A percentile compares a stretch with the other conserved stretches of the same genome.
Evolutionary conservation across 2,113 vertebrate species (phyloP).

Genomic region (Larimichthys polyactis): DNA sequence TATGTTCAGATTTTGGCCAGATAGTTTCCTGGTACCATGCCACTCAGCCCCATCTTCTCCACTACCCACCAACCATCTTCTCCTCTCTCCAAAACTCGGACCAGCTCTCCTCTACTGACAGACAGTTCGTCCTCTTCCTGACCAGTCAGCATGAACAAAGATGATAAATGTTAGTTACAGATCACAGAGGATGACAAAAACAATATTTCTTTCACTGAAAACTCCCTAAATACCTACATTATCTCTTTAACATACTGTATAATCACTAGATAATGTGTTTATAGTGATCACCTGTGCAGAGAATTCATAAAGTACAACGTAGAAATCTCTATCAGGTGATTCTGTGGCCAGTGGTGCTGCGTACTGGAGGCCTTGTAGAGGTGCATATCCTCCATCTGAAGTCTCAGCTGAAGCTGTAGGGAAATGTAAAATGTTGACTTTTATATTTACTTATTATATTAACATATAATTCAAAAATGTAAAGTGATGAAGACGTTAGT

Average conservation of each 20-base stretch:
- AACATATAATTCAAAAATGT: too few relatives aligned
- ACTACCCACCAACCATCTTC: slow-evolving; percentile 95
- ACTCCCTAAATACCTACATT: background rate
- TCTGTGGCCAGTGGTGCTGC: slow-evolving; percentile 9
- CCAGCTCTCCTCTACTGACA: slow-evolving; percentile 86
- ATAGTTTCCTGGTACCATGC: slow-evolving; percentile 94
- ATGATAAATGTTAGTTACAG: slow-evolving; percentile 15
- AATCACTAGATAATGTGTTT: background rate
- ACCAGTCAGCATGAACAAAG: slow-evolving; percentile 26
- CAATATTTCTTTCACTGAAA: background rate
- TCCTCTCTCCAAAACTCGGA: slow-evolving; percentile 86
- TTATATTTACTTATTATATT: too few relatives aligned
- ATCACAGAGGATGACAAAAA: too few relatives aligned
- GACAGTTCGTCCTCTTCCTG: slow-evolving; percentile 92
- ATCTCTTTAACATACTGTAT: background rate
- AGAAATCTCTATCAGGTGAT: slow-evolving; percentile 52
- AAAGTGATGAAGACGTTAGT: background rate
- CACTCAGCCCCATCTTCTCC: slow-evolving; percentile 84
- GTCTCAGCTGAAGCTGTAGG: slow-evolving; percentile 38
- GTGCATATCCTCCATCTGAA: slow-evolving; percentile 74
- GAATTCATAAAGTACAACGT: slow-evolving; percentile 70
- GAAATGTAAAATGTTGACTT: background rate
- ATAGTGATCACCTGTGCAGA: slow-evolving; percentile 68
- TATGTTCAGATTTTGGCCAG: slow-evolving; percentile 85
- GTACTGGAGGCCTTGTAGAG: slow-evolving; percentile 42